These are phyloP conservation scores for Tachysurus fulvidraco DNA, from an alignment of 2,113 vertebrate species.

Conservation along the genomic window DNA sequence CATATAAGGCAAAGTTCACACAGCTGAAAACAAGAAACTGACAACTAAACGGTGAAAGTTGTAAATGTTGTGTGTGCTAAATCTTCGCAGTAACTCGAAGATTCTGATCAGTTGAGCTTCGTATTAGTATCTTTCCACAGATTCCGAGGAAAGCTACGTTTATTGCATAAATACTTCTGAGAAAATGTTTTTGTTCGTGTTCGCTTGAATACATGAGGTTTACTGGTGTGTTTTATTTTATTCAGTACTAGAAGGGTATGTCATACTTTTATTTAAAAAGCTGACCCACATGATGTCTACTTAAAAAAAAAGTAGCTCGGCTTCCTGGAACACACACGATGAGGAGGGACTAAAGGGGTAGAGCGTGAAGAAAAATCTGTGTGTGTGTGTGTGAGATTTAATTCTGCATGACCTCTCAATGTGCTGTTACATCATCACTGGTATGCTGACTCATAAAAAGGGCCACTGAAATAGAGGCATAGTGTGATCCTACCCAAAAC, in stretches of 20 bases:
- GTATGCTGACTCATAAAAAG: background rate
- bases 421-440: slow-evolving; percentile 55
- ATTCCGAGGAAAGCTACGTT: no score
- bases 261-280: no score
- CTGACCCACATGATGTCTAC: no score
- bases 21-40: background rate
- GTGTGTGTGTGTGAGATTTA: slow-evolving; percentile 47
- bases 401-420: slow-evolving; percentile 52
- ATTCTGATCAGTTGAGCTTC: background rate
- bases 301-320: no score
- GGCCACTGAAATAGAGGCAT: slow-evolving; percentile 13
- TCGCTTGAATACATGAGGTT: no score
- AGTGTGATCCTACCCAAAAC: background rate
- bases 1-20: background rate
- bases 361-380: background rate
- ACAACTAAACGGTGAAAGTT: background rate
- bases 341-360: no score
- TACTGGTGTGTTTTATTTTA: no score
- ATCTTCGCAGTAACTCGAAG: background rate
- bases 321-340: no score
- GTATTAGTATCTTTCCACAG: background rate
- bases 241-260: no score
- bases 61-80: background rate
- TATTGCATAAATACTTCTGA: no score
- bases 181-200: no score